Conservation (phyloP, 2,113 vertebrate species). For the Turdus rufiventris region DNA sequence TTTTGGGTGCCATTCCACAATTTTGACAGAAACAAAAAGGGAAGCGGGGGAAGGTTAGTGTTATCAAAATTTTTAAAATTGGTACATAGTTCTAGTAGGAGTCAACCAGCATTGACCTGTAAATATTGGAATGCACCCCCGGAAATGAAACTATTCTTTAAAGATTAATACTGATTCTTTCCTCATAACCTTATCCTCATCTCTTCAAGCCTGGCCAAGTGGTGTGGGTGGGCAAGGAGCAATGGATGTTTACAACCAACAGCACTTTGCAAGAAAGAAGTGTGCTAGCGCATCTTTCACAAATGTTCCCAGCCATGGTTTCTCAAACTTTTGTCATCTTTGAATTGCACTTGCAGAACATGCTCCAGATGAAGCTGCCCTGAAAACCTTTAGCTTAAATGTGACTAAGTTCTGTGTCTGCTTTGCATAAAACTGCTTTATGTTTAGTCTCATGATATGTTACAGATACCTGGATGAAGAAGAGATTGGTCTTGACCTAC, state of each 20-base stretch:
- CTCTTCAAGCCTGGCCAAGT: not conserved
- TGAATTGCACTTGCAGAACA: not conserved
- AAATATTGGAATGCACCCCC: not conserved
- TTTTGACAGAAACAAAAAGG: not conserved
- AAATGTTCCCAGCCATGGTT: not conserved
- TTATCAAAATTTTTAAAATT: not conserved
- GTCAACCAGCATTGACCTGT: not conserved
- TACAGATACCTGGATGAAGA: not conserved
- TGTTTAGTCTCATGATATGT: not conserved
- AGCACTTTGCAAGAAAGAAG: not conserved
- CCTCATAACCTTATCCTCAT: not conserved
- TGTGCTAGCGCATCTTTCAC: not conserved
- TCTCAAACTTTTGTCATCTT: not conserved
- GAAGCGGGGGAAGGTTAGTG: not conserved
- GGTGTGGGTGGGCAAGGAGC: not conserved
- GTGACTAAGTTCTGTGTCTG: not conserved
- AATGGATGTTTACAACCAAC: not conserved
- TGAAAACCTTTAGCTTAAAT: not conserved
- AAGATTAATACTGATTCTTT: not conserved
- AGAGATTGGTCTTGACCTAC: not conserved
- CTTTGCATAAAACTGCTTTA: not conserved
- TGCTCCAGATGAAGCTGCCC: not conserved
- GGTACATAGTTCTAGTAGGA: not conserved
- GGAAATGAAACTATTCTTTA: not conserved
- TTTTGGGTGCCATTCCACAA: conserved; percentile 8